phyloP scores from a whole-genome alignment of 2,888 invertebrate species.

The Cephus sareptanus region DNA sequence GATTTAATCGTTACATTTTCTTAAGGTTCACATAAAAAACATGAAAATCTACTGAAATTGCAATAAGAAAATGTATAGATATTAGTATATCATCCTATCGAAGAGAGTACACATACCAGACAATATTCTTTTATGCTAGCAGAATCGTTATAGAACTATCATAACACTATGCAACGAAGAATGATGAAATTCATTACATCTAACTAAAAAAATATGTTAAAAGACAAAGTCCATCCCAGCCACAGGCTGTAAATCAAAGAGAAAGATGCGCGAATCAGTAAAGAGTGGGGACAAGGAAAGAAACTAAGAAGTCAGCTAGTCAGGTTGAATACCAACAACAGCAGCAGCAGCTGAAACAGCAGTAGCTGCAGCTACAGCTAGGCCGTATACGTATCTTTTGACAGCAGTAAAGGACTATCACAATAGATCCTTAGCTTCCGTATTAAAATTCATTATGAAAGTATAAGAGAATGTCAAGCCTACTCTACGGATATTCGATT shows the following conservation, averaged over 20 bases:
- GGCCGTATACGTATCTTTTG: neutral
- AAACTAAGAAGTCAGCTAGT: neutral
- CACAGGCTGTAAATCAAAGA: neutral
- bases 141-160: neutral
- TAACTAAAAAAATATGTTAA: conserved; percentile 2
- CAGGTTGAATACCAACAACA: neutral
- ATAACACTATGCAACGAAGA: neutral
- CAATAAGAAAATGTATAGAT: neutral
- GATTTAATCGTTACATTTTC: neutral
- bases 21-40: neutral
- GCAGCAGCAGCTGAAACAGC: neutral
- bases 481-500: neutral
- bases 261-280: neutral
- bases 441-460: neutral
- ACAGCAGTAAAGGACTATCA: neutral
- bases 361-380: neutral
- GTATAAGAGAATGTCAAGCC: neutral
- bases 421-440: neutral
- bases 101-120: neutral
- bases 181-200: conserved; percentile 7
- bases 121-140: neutral
- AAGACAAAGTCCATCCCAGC: conserved; percentile 5
- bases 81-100: neutral
- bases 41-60: neutral
- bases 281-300: neutral